A percentile compares a stretch with the other conserved stretches of the same genome.
Evolutionary conservation across 1,140 invertebrate species (phyloP).

Genomic region (Octopus sinensis): DNA sequence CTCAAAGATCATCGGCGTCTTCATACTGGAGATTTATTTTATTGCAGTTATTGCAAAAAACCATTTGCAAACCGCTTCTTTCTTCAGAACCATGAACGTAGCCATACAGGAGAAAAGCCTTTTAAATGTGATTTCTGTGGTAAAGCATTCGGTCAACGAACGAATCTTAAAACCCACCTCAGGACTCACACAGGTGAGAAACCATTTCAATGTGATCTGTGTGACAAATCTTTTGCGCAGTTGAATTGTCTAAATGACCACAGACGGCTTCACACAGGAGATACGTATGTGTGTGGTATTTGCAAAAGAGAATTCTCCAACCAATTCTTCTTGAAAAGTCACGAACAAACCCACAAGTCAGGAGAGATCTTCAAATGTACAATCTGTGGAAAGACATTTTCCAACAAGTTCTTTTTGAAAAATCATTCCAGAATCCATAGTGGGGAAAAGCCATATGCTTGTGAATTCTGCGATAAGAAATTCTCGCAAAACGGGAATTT

Average conservation of each 20-base stretch:
- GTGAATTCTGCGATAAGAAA: conserved; percentile 32
- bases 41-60: conserved; percentile 8
- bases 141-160: conserved; percentile 51
- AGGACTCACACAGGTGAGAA: conserved; percentile 95
- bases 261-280: conserved; percentile 66
- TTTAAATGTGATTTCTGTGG: conserved; percentile 51
- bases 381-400: conserved; percentile 1
- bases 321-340: conserved; percentile 5
- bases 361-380: conserved; percentile 8
- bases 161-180: conserved; percentile 83
- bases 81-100: conserved; percentile 72
- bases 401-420: conserved; percentile 5
- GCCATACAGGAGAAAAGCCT: conserved; percentile 58
- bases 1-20: conserved; percentile 16
- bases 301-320: conserved; percentile 20
- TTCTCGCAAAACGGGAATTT: conserved; percentile 8
- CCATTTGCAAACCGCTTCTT: neutral
- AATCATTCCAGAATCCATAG: conserved; percentile 16
- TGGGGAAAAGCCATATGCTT: conserved; percentile 14
- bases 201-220: conserved; percentile 95
- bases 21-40: conserved; percentile 20
- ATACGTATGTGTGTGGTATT: conserved; percentile 65
- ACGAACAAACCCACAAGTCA: neutral
- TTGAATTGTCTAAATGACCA: conserved; percentile 83
- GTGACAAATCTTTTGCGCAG: conserved; percentile 95